Evolutionary conservation across 1,140 invertebrate genomes (phyloP).

Genomic region (Helicoverpa armigera): DNA sequence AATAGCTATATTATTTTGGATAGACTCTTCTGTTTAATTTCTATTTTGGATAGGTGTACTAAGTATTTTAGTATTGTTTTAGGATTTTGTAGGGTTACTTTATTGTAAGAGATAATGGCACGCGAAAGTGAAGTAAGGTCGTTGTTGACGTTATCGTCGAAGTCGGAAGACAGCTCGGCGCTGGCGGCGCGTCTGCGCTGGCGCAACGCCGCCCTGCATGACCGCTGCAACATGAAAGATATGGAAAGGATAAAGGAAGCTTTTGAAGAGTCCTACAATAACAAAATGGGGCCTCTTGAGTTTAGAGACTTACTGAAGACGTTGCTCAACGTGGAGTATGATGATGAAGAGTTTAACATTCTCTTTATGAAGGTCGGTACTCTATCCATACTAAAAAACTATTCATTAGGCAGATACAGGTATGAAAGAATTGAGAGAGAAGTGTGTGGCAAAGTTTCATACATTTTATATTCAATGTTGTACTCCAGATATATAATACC

Average conservation of each 20-base stretch:
- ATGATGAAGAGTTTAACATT: slow-evolving; percentile 83
- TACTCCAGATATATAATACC: no score
- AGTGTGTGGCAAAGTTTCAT: no score
- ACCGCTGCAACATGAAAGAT: slow-evolving; percentile 73
- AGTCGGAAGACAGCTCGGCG: slow-evolving; percentile 69
- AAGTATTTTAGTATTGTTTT: not conserved
- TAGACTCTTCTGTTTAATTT: no score
- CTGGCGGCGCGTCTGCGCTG: slow-evolving; percentile 60
- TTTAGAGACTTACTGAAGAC: slow-evolving; percentile 70
- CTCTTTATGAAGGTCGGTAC: slow-evolving; percentile 78
- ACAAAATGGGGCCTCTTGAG: slow-evolving; percentile 70
- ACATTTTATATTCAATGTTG: not conserved
- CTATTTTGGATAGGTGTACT: no score
- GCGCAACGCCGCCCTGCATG: slow-evolving; percentile 75
- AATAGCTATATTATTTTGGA: no score
- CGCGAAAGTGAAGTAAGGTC: slow-evolving; percentile 71
- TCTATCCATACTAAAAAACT: not conserved
- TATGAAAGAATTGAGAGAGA: not conserved
- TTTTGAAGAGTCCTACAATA: slow-evolving; percentile 69
- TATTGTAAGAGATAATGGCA: slow-evolving; percentile 62
- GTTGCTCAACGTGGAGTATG: slow-evolving; percentile 78
- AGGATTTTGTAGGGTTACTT: not conserved
- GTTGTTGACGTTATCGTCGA: slow-evolving; percentile 68
- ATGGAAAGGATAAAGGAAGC: slow-evolving; percentile 78
- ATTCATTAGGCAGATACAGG: not conserved